Evolutionary conservation across 1,140 invertebrate species (phyloP).

Genomic region (Dufourea novaeangliae): DNA sequence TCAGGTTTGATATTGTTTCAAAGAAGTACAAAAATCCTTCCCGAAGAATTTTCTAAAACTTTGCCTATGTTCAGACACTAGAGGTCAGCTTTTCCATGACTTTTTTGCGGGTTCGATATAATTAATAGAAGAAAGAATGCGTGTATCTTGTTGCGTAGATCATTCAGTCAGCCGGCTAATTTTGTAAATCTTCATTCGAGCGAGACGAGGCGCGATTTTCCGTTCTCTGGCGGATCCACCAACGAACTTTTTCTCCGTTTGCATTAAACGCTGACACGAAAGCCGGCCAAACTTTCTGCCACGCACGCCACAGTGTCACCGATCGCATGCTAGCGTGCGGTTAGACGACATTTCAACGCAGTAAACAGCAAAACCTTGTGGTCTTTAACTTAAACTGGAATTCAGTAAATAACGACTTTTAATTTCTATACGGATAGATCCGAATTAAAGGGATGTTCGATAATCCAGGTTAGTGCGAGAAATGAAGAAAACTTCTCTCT

Average conservation of each 20-base stretch:
- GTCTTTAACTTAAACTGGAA: neutral
- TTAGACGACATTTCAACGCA: slow-evolving; percentile 11
- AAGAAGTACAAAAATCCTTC: too few relatives aligned
- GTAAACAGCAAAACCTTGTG: neutral
- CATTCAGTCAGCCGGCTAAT: neutral
- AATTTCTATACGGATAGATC: neutral
- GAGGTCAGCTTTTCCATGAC: neutral
- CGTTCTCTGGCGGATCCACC: neutral
- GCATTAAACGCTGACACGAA: slow-evolving; percentile 10
- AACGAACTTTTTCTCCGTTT: slow-evolving; percentile 13
- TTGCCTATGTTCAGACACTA: neutral
- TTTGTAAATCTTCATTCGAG: neutral
- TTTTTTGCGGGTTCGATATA: neutral
- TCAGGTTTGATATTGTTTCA: too few relatives aligned
- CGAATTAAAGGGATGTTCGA: neutral
- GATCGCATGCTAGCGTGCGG: slow-evolving; percentile 11
- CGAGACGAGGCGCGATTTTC: slow-evolving; percentile 1
- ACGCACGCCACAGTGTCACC: slow-evolving; percentile 14
- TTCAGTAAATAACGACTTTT: neutral
- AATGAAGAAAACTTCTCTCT: neutral
- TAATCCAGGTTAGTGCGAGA: neutral
- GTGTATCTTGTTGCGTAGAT: neutral
- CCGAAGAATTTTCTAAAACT: neutral
- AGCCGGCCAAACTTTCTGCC: slow-evolving; percentile 11
- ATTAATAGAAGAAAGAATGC: slow-evolving; percentile 17